Percentiles rank a stretch among this genome's conserved stretches.
Evolutionary conservation across 2,113 vertebrate genomes (phyloP).

Genomic region (Picathartes gymnocephalus): DNA sequence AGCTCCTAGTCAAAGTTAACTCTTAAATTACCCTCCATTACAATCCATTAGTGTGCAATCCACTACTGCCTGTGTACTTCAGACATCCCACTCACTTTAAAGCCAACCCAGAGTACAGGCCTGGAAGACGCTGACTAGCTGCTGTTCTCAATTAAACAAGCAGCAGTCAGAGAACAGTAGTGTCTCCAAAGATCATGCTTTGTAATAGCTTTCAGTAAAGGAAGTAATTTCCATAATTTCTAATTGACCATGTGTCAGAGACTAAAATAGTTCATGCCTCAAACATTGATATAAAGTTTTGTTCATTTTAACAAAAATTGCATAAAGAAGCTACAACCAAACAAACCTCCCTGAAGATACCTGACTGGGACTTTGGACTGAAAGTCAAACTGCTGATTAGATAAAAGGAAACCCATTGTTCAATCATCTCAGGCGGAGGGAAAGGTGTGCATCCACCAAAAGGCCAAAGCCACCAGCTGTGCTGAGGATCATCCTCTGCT

Average conservation of each 20-base stretch:
- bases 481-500: too few relatives aligned
- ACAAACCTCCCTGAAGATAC: too few relatives aligned
- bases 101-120: background rate
- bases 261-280: too few relatives aligned
- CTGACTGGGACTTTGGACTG: too few relatives aligned
- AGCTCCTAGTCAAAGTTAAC: background rate
- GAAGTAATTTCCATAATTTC: background rate
- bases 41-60: background rate
- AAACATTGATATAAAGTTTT: too few relatives aligned
- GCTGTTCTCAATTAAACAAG: background rate
- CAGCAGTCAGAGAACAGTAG: background rate
- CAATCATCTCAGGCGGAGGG: too few relatives aligned
- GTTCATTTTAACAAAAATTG: too few relatives aligned
- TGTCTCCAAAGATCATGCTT: background rate
- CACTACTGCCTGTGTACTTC: background rate
- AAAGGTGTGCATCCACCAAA: too few relatives aligned
- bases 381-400: too few relatives aligned
- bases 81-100: background rate
- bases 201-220: background rate
- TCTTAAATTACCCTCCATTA: background rate
- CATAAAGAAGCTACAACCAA: too few relatives aligned
- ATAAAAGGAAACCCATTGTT: too few relatives aligned
- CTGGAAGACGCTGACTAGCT: background rate
- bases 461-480: too few relatives aligned
- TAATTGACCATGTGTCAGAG: background rate